These are phyloP conservation scores for Lagorchestes hirsutus DNA, from an alignment of 2,797 vertebrate genomes.

Conservation along the genomic window DNA sequence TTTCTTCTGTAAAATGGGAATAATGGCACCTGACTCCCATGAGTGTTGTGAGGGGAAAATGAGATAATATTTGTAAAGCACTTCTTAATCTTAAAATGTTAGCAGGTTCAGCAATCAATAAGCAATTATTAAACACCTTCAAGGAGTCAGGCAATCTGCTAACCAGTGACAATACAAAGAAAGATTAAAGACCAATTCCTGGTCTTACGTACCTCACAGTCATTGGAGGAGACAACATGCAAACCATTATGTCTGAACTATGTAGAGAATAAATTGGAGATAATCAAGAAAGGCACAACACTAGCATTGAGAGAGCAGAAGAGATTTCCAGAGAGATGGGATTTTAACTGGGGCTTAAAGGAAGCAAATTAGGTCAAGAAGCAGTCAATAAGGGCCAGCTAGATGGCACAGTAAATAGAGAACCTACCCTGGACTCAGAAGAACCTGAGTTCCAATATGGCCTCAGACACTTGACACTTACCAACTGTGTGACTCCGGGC, in stretches of 20 bases:
- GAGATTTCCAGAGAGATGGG: not conserved
- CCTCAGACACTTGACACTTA: too few species aligned
- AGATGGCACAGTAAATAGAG: too few species aligned
- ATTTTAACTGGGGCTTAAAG: not conserved
- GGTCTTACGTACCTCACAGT: not conserved
- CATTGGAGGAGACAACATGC: not conserved
- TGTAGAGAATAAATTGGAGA: not conserved
- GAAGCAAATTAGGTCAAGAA: not conserved
- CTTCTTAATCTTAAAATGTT: not conserved
- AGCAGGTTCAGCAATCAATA: not conserved
- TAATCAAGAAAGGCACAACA: not conserved
- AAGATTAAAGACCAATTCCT: not conserved
- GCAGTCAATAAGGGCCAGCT: not conserved
- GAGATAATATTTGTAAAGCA: not conserved
- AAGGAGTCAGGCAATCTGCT: not conserved
- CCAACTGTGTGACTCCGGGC: too few species aligned
- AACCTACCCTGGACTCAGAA: too few species aligned
- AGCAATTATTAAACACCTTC: not conserved
- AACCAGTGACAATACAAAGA: not conserved
- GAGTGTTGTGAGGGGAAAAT: too few species aligned
- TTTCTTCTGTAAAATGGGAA: not conserved
- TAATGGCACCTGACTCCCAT: not conserved
- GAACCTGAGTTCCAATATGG: too few species aligned
- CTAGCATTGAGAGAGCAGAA: not conserved
- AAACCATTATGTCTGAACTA: not conserved